A percentile compares a stretch with the other conserved stretches of the same genome.
phyloP scores from a whole-genome alignment of 1,140 invertebrate species.

The Tetragonula clypearis region DNA sequence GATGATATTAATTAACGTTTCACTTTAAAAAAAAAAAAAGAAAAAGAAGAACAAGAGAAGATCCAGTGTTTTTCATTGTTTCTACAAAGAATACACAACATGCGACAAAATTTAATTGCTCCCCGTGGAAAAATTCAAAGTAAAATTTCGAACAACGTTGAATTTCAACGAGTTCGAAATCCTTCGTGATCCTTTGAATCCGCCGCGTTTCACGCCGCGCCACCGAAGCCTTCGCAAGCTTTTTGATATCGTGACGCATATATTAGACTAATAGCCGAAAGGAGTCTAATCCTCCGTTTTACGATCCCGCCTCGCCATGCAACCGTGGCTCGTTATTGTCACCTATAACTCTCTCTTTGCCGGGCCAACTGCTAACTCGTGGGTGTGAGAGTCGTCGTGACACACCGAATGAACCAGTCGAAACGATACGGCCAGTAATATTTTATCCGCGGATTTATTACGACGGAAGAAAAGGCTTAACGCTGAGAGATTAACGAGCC shows the following conservation, averaged over 20 bases:
- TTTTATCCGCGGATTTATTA: constrained; percentile 45
- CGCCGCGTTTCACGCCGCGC: neutral
- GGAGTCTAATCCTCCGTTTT: constrained; percentile 65
- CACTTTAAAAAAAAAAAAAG: no score
- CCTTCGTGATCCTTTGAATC: neutral
- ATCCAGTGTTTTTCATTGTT: no score
- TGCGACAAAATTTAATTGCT: neutral
- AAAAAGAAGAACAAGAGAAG: no score
- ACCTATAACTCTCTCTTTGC: constrained; percentile 57
- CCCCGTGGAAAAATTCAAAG: neutral
- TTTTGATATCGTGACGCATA: constrained; percentile 54
- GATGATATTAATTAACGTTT: no score
- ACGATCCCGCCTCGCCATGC: constrained; percentile 55
- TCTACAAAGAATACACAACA: no score
- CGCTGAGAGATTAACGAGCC: constrained; percentile 15
- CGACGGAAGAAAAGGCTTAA: constrained; percentile 15
- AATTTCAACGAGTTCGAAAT: neutral
- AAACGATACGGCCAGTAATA: constrained; percentile 18
- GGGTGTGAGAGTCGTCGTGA: constrained; percentile 13
- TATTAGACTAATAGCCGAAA: constrained; percentile 62
- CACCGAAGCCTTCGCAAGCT: constrained; percentile 9
- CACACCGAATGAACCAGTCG: constrained; percentile 21
- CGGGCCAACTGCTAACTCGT: constrained; percentile 16
- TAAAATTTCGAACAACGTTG: neutral
- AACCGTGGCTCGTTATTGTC: constrained; percentile 63